A percentile compares a stretch with the other conserved stretches of the same genome.
Conservation (phyloP, 2,888 invertebrate genomes). For the Scaptomyza cyrtandrae region DNA sequence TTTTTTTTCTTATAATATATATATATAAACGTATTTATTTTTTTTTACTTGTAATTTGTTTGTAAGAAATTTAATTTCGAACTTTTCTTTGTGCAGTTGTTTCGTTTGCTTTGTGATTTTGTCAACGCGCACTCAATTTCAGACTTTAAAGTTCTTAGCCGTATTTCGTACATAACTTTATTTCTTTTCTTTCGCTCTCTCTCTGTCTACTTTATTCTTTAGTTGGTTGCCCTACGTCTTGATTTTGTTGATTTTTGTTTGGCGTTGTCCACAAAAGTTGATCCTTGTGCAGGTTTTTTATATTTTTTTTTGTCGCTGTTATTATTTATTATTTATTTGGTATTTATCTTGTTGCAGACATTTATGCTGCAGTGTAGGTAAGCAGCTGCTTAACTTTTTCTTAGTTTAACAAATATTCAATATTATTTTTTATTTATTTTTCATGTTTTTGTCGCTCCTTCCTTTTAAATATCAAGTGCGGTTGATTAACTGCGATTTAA, state of each 20-base stretch:
- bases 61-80: constrained; percentile 43
- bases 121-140: constrained; percentile 52
- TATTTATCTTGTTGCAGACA: constrained; percentile 52
- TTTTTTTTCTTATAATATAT: constrained; percentile 7
- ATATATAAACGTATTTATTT: not conserved
- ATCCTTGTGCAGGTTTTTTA: constrained; percentile 20
- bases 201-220: not conserved
- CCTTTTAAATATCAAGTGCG: constrained; percentile 22
- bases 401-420: constrained; percentile 41
- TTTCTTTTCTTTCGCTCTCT: not conserved
- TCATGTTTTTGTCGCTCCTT: not conserved
- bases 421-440: constrained; percentile 27
- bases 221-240: not conserved
- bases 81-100: constrained; percentile 34
- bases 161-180: constrained; percentile 11
- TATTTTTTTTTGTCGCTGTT: constrained; percentile 13
- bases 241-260: not conserved
- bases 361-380: constrained; percentile 45
- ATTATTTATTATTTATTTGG: constrained; percentile 52
- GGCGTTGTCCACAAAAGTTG: constrained; percentile 36
- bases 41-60: constrained; percentile 10
- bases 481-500: constrained; percentile 30
- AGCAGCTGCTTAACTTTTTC: constrained; percentile 43
- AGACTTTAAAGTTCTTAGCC: constrained; percentile 44
- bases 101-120: constrained; percentile 51